Base-by-base conservation (phyloP, 2,797 vertebrate genomes). In the Centroberyx gerrardi region DNA sequence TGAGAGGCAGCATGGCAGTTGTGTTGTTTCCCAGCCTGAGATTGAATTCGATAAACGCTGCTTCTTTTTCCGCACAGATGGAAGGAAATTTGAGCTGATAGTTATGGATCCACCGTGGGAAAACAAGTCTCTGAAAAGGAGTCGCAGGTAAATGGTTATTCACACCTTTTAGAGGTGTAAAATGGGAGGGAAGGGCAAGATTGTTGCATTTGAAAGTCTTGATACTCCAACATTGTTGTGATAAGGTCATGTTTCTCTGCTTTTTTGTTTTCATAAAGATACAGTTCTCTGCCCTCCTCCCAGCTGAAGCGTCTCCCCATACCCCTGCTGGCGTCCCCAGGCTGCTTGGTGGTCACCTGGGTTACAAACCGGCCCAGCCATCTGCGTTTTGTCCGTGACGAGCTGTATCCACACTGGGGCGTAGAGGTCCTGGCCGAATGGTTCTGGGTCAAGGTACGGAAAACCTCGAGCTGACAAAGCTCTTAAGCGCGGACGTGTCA, bases 111-210 rank as follows among this genome's bases (percentile, higher is more conserved):
- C 98, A 63, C 98, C 97, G 0, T 99, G 98, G 98, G 96, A 98
- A 92, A 99, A 99, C 90, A 99, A 98, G 87, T 99, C 98, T 5
- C 95, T 98, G 80, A 99, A 98, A 93, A 96, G 98, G 92, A 98
- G 97, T 90, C 97, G 94, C 66, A 96, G 97, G 98, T 99, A 90
- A 78, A 69, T 76, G 0, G 0, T 14, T 31, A 5, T 53, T 17
- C 1, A 0, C 22, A 18, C 2, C 10, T 66, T 66, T 77, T 17
- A 15, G 31, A n/a, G 8, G 1, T 0, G 7, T 62, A 12, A 63
- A 17, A 48, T n/a, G 17, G 46, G 4, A 4, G 4, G 46, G 33
- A 36, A 36, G 33, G 33, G 33, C 4, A 36, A 2, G 17, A 3
- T 18, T 54, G 22, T 54, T 54, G 52, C 5, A 13, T 52, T 52